Base-by-base conservation (phyloP, 2,113 vertebrate genomes). In the Sceloporus tristichus region DNA sequence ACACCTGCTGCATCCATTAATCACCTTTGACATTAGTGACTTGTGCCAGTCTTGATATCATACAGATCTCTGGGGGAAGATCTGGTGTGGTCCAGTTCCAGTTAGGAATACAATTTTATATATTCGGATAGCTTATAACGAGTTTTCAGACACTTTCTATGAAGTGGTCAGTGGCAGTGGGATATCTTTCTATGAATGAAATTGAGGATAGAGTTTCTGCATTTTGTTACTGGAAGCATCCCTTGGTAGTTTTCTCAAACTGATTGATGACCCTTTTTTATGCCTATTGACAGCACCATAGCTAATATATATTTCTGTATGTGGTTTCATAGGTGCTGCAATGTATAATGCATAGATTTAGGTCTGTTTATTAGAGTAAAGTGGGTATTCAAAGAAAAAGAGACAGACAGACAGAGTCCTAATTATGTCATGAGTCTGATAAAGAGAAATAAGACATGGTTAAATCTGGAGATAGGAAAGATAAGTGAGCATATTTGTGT, bases 401-500 rank as follows among this genome's bases (percentile, higher is more conserved):
- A 27, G 66, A 27, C 16, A 70, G 18, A 13, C 4, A 70, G 59
- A 19, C 59, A 62, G 59, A 62, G 9, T 74, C 66, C 54, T 81
- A 9, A 16, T 82, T 77, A 23, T 54, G 11, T 94, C 80, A 93
- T 87, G 79, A 84, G 89, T 88, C 91, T 92, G 92, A 88, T 94
- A 59, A 85, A 66, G 42, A 87, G 68, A 91, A 90, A 90, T 82
- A 74, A 95, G 89, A 94, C 86, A 75, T 92, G 94, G 87, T 92
- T 81, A 92, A 82, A 89, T 89, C 93, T 95, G 88, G 90, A 93
- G 85, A 83, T 85, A 91, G 91, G 91, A 94, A 93, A 86, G 90
- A 92, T 94, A 94, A 95, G 94, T 94, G 85, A 92, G 66, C 89
- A 90, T 90, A 93, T 96, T 94, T 95, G 87, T 94, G 93, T 94